phyloP scores from a whole-genome alignment of 2,113 vertebrate genomes.

The Anguilla japonica region DNA sequence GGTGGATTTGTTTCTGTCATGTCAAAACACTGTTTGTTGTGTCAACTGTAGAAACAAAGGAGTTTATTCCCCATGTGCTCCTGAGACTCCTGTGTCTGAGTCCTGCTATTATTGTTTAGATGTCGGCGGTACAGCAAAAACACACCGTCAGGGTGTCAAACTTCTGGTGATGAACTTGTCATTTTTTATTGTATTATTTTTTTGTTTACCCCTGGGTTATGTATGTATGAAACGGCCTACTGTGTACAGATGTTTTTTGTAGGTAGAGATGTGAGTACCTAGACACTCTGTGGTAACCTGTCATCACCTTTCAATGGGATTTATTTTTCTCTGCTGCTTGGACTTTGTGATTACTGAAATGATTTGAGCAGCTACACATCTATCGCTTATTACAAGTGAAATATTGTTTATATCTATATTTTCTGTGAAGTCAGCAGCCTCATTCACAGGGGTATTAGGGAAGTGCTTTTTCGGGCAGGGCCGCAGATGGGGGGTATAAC shows the following conservation, averaged over 20 bases:
- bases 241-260: slow-evolving; percentile 43
- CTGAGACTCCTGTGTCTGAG: not conserved
- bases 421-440: not conserved
- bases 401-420: not conserved
- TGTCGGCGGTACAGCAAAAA: slow-evolving; percentile 1
- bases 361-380: slow-evolving; percentile 63
- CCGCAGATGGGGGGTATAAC: no score
- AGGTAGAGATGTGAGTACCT: slow-evolving; percentile 52
- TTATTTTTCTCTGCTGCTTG: slow-evolving; percentile 64
- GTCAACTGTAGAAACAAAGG: not conserved
- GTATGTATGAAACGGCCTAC: slow-evolving; percentile 40
- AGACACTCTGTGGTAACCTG: slow-evolving; percentile 68
- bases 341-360: slow-evolving; percentile 70
- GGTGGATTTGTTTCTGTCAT: not conserved
- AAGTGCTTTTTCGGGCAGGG: no score
- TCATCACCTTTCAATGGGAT: slow-evolving; percentile 46
- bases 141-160: not conserved
- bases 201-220: slow-evolving; percentile 19
- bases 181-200: not conserved
- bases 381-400: not conserved
- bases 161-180: not conserved
- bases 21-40: not conserved
- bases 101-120: slow-evolving; percentile 10
- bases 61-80: not conserved
- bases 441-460: no score